A percentile compares a stretch with the other conserved stretches of the same genome.
These are phyloP conservation scores for Lytechinus pictus DNA, from an alignment of 35 echinoderm and acorn worm genomes.

Conservation along the genomic window DNA sequence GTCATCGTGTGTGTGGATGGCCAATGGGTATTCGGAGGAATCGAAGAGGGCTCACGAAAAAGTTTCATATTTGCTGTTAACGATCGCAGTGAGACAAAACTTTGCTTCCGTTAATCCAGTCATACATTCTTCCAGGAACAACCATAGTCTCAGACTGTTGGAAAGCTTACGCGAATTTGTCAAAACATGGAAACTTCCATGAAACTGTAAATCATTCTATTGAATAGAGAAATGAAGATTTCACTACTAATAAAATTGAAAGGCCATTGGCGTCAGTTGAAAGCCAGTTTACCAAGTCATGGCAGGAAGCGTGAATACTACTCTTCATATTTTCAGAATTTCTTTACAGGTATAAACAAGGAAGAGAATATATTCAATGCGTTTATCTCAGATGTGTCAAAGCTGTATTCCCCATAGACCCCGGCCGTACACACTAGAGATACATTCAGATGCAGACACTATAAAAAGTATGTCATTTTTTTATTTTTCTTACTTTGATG, in stretches of 20 bases:
- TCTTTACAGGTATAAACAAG: no score
- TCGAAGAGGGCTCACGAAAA: slow-evolving; percentile 56
- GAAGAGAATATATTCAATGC: no score
- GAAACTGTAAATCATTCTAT: slow-evolving; percentile 58
- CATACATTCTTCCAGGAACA: slow-evolving; percentile 52
- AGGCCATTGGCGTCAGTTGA: slow-evolving; percentile 67
- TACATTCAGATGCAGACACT: no score
- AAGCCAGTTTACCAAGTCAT: neutral
- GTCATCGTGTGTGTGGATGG: slow-evolving; percentile 69
- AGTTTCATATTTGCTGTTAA: slow-evolving; percentile 54
- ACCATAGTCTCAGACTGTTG: slow-evolving; percentile 69
- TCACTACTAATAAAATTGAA: slow-evolving; percentile 59
- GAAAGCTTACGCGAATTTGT: slow-evolving; percentile 59
- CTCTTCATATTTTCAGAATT: no score
- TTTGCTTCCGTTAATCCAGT: slow-evolving; percentile 35
- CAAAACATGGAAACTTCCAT: slow-evolving; percentile 48
- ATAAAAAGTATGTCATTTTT: no score
- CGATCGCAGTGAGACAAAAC: slow-evolving; percentile 36
- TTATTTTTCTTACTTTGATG: no score
- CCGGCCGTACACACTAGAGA: no score
- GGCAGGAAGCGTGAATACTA: no score
- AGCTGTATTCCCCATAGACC: no score
- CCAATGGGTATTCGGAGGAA: slow-evolving; percentile 77
- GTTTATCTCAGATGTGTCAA: no score
- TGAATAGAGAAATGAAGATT: slow-evolving; percentile 45